Evolutionary conservation across 2,888 invertebrate species (phyloP), one percentile per base, ranked within the genome.

Genomic region (Cephus pulcher): DNA sequence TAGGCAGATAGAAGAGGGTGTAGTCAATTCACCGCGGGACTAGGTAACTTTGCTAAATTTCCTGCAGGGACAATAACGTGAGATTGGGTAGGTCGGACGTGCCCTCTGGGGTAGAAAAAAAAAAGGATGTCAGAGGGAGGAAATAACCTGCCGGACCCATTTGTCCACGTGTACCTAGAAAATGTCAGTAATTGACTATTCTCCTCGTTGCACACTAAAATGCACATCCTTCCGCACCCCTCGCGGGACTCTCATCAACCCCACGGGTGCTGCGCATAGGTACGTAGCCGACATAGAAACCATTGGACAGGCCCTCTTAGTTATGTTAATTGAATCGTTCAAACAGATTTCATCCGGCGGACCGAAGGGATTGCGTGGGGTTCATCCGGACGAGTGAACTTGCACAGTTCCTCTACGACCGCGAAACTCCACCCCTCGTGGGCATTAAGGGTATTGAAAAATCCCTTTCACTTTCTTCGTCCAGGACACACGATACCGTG

Each of bases 11-110:
- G 56, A 23, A 23, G 9, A 56, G 56, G 56, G 56, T 23, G 6
- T 9, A 56, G 56, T 56, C 23, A 23, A 56, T 15, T 2, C 56
- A 56, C 23, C 56, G 23, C 56, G 9, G 80, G 79, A 82, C 78
- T 78, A 82, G 81, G 87, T 86, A 87, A 87, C 88, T 89, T 86
- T 82, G 82, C 82, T 86, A 85, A 87, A 88, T 88, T 88, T 85
- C 23, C 56, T 56, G 23, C 23, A 9, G 56, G 56, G 56, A 56
- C 56, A 56, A 56, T 56, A 56, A 56, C 23, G 56, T 56, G 23
- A 56, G 56, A 56, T 56, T 56, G 23, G 23, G 56, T 56, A 56
- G 56, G 56, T 56, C 23, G 56, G 23, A 56, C 23, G 56, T 23
- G 56, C 2, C 56, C 56, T 56, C 23, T 56, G 56, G 56, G 23